Evolutionary conservation across 2,888 invertebrate genomes (phyloP).

Genomic region (Plagodis pulveraria): DNA sequence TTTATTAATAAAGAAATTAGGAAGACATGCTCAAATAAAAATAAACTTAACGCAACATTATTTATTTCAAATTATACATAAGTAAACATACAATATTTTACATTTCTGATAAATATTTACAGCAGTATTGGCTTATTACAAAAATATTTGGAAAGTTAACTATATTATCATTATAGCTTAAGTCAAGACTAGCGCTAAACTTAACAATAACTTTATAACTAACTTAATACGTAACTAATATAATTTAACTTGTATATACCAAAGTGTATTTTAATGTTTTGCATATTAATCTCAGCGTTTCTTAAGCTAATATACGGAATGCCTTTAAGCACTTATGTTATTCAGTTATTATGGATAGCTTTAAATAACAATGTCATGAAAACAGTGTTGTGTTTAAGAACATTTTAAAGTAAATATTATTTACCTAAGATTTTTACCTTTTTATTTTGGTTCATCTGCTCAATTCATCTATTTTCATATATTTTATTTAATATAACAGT

Average conservation of each 20-base stretch:
- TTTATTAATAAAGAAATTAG: too few species aligned
- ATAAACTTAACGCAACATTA: constrained; percentile 21
- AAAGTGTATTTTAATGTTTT: constrained; percentile 19
- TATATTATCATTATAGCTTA: constrained; percentile 3
- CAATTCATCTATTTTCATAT: too few species aligned
- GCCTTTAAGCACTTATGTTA: constrained; percentile 1
- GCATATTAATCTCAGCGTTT: constrained; percentile 8
- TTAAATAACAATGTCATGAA: too few species aligned
- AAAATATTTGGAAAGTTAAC: constrained; percentile 19
- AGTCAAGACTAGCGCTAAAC: constrained; percentile 21
- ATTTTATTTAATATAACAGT: too few species aligned
- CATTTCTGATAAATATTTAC: constrained; percentile 14
- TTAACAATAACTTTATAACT: neutral
- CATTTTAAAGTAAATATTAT: too few species aligned
- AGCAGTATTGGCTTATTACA: constrained; percentile 17
- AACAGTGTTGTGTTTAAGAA: too few species aligned
- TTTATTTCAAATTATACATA: constrained; percentile 16
- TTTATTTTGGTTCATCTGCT: too few species aligned
- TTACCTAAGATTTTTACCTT: too few species aligned
- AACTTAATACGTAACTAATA: constrained; percentile 8
- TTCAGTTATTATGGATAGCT: neutral
- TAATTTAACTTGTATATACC: constrained; percentile 23
- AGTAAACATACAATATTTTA: constrained; percentile 3
- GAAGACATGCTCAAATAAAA: constrained; percentile 5
- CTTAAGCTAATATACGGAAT: constrained; percentile 1